Evolutionary conservation across 2,797 vertebrate genomes (phyloP), one percentile per base, ranked within the genome.

Genomic region (Girardinus metallicus): DNA sequence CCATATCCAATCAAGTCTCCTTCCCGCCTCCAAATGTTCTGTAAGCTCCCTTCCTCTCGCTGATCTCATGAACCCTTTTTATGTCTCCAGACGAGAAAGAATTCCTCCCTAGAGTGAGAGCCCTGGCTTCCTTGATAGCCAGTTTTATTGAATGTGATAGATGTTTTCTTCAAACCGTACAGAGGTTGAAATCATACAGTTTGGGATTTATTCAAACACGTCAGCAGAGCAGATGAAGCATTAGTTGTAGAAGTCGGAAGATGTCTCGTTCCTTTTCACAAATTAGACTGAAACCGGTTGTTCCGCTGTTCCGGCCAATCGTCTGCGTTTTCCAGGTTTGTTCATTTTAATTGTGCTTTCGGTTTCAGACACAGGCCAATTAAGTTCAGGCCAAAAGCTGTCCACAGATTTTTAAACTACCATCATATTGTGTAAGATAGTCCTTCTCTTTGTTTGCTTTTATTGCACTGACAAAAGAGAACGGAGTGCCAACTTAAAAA

Each of bases 61-160:
- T 94, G 92, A 94, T 95, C 92, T 93, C 87, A 95, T 88, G 83
- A 78, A 60, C 43, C 78, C 46, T 66, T 84, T 91, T 93, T 90
- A 85, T 86, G 89, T 83, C 90, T 74, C 86, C 85, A 80, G 82
- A 75, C 76, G 34, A 80, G 85, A 82, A 78, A 66, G 70, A 85
- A 85, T 79, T 76, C 73, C 47, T 89, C 68, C 83, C 80, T 83
- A 82, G 84, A 77, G 79, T 64, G 74, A 86, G 83, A 84, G 81
- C 68, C 53, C 89, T 89, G 92, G 81, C 75, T 74, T 77, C n/a
- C 57, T 87, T 84, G 90, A 91, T 92, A 86, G 88, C 80, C 87
- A 87, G 72, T 74, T 80, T 75, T 82, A 53, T 83, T 49, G 41
- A 31, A 93, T 86, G 86, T 87, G 88, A 90, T 87, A 82, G 90